Percentiles rank a stretch among this genome's conserved stretches.
phyloP scores from a whole-genome alignment of 2,888 invertebrate genomes.

The Nesidiocoris tenuis region DNA sequence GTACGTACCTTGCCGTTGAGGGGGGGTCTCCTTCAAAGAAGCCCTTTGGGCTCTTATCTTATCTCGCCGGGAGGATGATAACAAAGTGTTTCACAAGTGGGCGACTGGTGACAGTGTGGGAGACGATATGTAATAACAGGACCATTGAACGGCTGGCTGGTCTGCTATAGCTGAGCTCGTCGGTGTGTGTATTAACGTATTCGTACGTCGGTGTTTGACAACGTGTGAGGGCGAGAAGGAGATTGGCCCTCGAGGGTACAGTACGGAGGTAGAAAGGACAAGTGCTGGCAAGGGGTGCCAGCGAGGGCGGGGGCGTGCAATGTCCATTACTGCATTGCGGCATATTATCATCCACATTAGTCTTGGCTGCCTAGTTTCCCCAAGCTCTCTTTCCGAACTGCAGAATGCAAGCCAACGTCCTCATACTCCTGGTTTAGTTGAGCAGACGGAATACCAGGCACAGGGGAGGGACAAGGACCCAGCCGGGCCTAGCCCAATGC shows the following conservation, averaged over 20 bases:
- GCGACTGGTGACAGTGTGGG: too few species aligned
- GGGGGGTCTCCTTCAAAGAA: too few species aligned
- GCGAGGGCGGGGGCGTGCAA: slow-evolving; percentile 6
- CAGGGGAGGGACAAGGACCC: too few species aligned
- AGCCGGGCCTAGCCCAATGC: too few species aligned
- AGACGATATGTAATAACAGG: too few species aligned
- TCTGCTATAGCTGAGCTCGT: not conserved
- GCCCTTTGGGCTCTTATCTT: too few species aligned
- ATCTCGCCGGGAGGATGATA: too few species aligned
- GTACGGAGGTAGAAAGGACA: not conserved
- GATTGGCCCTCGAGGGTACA: not conserved
- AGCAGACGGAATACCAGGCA: not conserved
- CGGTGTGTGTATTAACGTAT: not conserved
- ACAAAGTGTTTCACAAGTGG: too few species aligned
- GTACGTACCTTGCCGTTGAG: too few species aligned
- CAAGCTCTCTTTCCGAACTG: slow-evolving; percentile 27
- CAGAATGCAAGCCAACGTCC: not conserved
- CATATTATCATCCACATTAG: slow-evolving; percentile 35
- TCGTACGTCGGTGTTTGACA: not conserved
- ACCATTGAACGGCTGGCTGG: too few species aligned
- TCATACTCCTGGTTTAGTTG: not conserved
- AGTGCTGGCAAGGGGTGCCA: not conserved
- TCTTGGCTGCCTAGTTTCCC: slow-evolving; percentile 7
- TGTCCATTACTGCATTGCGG: slow-evolving; percentile 35
- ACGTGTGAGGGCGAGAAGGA: not conserved